phyloP scores from a whole-genome alignment of 1,140 invertebrate genomes.

The Drosophila yakuba region DNA sequence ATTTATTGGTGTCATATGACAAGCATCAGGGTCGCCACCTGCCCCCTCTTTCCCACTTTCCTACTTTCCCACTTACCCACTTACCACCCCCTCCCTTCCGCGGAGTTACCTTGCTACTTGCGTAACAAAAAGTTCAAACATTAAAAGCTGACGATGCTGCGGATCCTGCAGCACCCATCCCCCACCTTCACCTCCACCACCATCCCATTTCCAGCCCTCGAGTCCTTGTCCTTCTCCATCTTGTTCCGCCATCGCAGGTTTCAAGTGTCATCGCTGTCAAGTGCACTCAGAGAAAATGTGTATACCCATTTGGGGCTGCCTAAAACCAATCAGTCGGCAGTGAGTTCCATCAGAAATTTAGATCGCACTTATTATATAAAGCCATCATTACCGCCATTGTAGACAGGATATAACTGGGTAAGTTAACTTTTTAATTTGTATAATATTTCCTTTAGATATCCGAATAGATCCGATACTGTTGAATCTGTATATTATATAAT shows the following conservation, averaged over 20 bases:
- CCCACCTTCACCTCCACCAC: background rate
- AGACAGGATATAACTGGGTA: too few species aligned
- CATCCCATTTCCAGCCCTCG: conserved; percentile 20
- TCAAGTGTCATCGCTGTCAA: conserved; percentile 64
- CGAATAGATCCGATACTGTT: too few species aligned
- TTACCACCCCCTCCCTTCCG: background rate
- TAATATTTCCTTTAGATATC: too few species aligned
- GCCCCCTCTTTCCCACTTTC: background rate
- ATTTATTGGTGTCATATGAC: conserved; percentile 84
- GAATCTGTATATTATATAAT: too few species aligned
- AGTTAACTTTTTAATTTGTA: too few species aligned
- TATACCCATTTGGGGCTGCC: background rate
- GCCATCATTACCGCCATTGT: too few species aligned
- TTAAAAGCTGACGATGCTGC: conserved; percentile 64
- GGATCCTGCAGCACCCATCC: conserved; percentile 25
- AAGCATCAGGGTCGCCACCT: conserved; percentile 53
- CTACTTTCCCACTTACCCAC: background rate
- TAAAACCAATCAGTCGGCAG: background rate
- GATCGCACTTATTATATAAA: too few species aligned
- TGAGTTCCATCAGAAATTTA: too few species aligned
- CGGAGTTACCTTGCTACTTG: conserved; percentile 46
- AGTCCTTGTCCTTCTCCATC: conserved; percentile 22
- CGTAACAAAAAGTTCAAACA: conserved; percentile 80
- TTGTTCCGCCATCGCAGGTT: conserved; percentile 49
- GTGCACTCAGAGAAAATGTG: conserved; percentile 15